Percentiles rank a stretch among this genome's conserved stretches.
phyloP scores from a whole-genome alignment of 2,888 invertebrate genomes.

The Gortyna flavago region DNA sequence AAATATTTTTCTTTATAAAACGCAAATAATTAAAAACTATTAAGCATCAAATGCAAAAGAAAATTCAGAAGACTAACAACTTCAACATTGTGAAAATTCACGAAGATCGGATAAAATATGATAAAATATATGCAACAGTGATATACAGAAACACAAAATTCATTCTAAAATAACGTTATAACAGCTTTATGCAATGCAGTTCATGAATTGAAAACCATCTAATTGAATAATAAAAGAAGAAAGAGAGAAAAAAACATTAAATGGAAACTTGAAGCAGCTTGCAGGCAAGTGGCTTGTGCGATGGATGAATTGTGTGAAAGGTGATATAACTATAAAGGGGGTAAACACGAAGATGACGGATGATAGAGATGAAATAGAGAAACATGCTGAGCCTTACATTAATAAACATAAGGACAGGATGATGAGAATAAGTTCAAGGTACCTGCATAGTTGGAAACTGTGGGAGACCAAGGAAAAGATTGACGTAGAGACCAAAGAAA shows the following conservation, averaged over 20 bases:
- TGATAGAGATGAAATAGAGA: neutral
- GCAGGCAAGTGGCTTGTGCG: neutral
- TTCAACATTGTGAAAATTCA: constrained; percentile 3
- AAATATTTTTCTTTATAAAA: neutral
- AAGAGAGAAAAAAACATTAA: neutral
- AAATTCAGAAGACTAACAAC: neutral
- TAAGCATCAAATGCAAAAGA: neutral
- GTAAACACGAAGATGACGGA: neutral
- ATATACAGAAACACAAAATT: neutral
- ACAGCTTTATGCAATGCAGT: neutral
- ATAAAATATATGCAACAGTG: neutral
- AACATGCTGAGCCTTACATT: neutral
- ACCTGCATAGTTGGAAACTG: neutral
- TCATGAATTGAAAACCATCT: neutral
- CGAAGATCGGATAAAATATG: neutral
- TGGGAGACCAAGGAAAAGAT: neutral
- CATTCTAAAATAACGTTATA: neutral
- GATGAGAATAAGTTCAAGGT: neutral
- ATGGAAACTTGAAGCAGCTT: constrained; percentile 4
- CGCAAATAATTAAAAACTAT: neutral
- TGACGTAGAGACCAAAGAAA: neutral
- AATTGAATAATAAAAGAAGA: neutral
- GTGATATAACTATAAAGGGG: neutral
- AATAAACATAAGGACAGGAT: neutral
- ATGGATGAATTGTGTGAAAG: neutral